Conservation (phyloP, 2,888 invertebrate species). For the Pimpla rufipes region DNA sequence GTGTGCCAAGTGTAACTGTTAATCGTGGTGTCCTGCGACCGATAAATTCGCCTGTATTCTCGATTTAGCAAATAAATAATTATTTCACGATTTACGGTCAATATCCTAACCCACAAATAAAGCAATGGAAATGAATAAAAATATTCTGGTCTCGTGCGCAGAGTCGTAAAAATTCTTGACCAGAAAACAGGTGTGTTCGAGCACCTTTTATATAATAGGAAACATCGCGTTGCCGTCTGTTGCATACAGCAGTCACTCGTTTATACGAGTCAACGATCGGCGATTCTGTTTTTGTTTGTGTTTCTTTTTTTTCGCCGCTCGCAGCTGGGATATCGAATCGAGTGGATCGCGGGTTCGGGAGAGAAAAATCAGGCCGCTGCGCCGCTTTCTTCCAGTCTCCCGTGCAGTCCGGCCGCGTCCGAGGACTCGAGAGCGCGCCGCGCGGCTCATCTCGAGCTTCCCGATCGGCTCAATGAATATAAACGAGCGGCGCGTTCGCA, state of each 20-base stretch:
- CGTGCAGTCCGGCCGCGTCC: background rate
- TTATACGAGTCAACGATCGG: constrained; percentile 12
- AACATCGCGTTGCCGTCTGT: background rate
- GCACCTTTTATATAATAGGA: background rate
- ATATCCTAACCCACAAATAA: too few species aligned
- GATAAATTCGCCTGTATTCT: too few species aligned
- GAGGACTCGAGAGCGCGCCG: constrained; percentile 8
- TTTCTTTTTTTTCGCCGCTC: background rate
- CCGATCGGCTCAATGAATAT: constrained; percentile 61
- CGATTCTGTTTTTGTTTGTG: constrained; percentile 6
- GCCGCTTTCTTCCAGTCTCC: background rate
- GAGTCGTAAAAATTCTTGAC: too few species aligned
- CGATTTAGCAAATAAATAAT: background rate
- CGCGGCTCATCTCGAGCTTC: constrained; percentile 24
- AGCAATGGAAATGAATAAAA: too few species aligned
- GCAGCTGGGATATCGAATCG: constrained; percentile 22
- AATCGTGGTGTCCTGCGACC: background rate
- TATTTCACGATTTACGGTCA: too few species aligned
- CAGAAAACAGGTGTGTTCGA: background rate
- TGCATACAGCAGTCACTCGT: background rate
- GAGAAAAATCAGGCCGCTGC: constrained; percentile 45
- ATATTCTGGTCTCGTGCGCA: too few species aligned
- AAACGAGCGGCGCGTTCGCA: constrained; percentile 58
- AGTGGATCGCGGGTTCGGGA: constrained; percentile 23
- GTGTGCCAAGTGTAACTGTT: constrained; percentile 13